Base-by-base conservation (phyloP, 1,140 invertebrate genomes). In the Mya arenaria region DNA sequence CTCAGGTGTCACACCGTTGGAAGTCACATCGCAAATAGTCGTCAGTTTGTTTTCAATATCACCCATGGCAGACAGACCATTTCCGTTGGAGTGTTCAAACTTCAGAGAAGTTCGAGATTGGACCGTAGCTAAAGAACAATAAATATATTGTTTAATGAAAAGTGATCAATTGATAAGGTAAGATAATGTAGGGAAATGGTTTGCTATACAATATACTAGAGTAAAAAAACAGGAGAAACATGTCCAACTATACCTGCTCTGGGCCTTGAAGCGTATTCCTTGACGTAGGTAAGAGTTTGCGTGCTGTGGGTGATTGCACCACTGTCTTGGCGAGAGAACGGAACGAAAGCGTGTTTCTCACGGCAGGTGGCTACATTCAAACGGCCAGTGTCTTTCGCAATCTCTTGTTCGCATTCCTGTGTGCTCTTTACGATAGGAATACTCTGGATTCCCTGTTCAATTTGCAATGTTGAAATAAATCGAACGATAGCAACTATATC, bases 351-450 rank as follows among this genome's bases (percentile, higher is more conserved):
- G 91, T 98, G 96, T 1, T 93, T 91, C 91, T 98, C 97, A 3
- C 91, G 91, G 90, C 97, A 98, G 4, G 89, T 93, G 0, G 97
- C 95, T 19, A 93, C 93, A 28, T 95, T 94, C 84, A 98, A 95
- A 10, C 97, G 94, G 73, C 96, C 95, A 85, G 97, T 95, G 88
- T 97, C 95, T 86, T 97, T 95, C 88, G 97, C 96, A 10, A 98
- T 94, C 0, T 95, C 94, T 32, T 97, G 95, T 81, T 96, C 95
- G 89, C 97, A 98, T 81, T 95, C 94, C 88, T 95, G 96, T 23
- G 93, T 94, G 0, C 96, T 97, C 84, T 96, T 95, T 0, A 98
- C 90, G 0, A 98, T 93, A 4, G 96, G 96, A 91, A 95, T 94
- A n/a, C 19, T 95, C 91, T 97, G 96, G 37, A 98, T 92, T 69